These are phyloP conservation scores for Rhamphomyia laevipes DNA, from an alignment of 2,888 invertebrate species.

Conservation along the genomic window DNA sequence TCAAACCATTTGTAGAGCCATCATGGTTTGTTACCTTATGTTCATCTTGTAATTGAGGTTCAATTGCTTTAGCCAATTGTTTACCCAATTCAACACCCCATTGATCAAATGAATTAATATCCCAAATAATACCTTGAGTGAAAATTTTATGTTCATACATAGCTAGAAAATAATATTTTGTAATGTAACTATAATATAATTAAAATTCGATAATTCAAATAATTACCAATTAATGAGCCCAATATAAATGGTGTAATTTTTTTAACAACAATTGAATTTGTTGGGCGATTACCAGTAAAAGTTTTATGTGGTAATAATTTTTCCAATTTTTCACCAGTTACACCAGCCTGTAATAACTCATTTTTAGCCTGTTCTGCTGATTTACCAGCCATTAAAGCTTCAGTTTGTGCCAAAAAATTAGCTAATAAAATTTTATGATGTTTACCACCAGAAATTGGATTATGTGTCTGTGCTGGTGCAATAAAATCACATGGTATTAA, in stretches of 20 bases:
- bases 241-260: slow-evolving; percentile 87
- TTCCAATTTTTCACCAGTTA: slow-evolving; percentile 57
- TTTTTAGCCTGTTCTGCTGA: slow-evolving; percentile 48
- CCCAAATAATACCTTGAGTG: slow-evolving; percentile 97
- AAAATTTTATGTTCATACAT: slow-evolving; percentile 99
- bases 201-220: neutral
- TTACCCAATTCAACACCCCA: slow-evolving; percentile 99
- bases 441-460: slow-evolving; percentile 63
- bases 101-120: slow-evolving; percentile 98
- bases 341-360: slow-evolving; percentile 70
- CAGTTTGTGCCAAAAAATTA: slow-evolving; percentile 97
- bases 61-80: slow-evolving; percentile 95
- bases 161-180: slow-evolving; percentile 42
- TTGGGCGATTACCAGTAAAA: slow-evolving; percentile 93
- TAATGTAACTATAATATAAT: neutral
- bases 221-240: slow-evolving; percentile 81
- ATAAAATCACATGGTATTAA: slow-evolving; percentile 96
- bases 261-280: slow-evolving; percentile 89
- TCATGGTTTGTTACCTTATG: slow-evolving; percentile 67
- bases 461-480: slow-evolving; percentile 84
- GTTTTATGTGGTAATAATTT: slow-evolving; percentile 90
- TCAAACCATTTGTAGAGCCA: slow-evolving; percentile 91
- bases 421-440: slow-evolving; percentile 93
- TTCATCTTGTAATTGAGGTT: slow-evolving; percentile 71
- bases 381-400: slow-evolving; percentile 84